Percentiles rank a stretch among this genome's conserved stretches.
phyloP scores from a whole-genome alignment of 2,113 vertebrate genomes.

The Galemys pyrenaicus region DNA sequence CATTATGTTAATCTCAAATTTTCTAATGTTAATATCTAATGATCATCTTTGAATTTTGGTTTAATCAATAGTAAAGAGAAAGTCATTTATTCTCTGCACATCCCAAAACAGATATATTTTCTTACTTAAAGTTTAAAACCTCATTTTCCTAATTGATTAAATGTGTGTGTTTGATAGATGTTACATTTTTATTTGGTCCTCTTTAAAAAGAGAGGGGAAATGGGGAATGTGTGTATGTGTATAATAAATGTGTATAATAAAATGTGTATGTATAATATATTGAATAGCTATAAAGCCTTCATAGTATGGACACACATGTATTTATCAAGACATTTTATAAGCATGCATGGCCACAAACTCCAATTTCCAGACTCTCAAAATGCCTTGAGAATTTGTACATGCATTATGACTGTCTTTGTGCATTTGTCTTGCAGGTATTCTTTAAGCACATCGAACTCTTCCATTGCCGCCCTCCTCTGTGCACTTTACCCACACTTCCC shows the following conservation, averaged over 20 bases:
- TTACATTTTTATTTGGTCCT: slow-evolving; percentile 9
- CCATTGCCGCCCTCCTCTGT: slow-evolving; percentile 96
- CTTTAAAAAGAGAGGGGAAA: neutral
- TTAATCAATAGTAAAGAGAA: neutral
- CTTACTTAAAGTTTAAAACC: neutral
- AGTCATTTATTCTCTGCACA: neutral
- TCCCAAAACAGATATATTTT: slow-evolving; percentile 10
- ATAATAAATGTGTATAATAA: neutral
- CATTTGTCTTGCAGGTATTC: slow-evolving; percentile 89
- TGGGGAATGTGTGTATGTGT: neutral
- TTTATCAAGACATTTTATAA: neutral
- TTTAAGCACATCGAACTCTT: slow-evolving; percentile 96
- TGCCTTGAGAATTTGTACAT: neutral
- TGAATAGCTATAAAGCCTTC: neutral
- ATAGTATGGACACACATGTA: neutral
- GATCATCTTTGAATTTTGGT: slow-evolving; percentile 26
- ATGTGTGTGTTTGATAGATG: neutral
- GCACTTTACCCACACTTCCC: slow-evolving; percentile 98
- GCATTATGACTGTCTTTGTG: fast-evolving
- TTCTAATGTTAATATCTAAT: neutral
- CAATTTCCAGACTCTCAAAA: neutral
- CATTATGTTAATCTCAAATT: neutral
- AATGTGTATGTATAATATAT: too few species aligned
- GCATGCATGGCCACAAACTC: fast-evolving
- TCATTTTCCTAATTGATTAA: slow-evolving; percentile 26